Conservation (phyloP, 2,113 vertebrate species). For the Tragelaphus strepsiceros region DNA sequence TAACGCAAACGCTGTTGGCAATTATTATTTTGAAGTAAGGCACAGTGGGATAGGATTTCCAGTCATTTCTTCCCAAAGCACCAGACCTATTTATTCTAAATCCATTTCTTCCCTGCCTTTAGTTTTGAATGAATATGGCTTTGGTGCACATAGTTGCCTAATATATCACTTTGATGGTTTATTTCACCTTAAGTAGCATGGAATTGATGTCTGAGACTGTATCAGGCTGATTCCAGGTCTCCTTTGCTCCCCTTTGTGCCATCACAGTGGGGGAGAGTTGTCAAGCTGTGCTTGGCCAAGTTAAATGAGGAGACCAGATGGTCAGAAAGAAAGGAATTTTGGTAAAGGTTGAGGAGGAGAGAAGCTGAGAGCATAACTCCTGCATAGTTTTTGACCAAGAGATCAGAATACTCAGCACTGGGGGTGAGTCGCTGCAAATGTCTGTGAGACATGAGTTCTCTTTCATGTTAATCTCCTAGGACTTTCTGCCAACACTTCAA, state of each 20-base stretch:
- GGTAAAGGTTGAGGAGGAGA: conserved; percentile 33
- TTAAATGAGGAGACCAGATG: conserved; percentile 70
- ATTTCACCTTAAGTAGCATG: conserved; percentile 48
- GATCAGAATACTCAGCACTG: not conserved
- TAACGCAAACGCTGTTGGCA: not conserved
- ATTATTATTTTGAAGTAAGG: not conserved
- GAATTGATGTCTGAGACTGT: conserved; percentile 41
- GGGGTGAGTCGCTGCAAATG: not conserved
- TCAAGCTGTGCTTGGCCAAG: conserved; percentile 60
- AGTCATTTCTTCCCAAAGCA: conserved; percentile 30
- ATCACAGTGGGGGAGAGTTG: conserved; percentile 13
- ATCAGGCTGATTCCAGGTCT: conserved; percentile 10
- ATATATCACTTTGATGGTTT: conserved; percentile 59
- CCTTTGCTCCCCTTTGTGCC: conserved; percentile 49
- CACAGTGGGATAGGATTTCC: not conserved
- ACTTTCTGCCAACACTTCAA: conserved; percentile 13
- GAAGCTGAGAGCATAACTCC: conserved; percentile 9
- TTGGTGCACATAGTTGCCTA: not conserved
- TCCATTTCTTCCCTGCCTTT: conserved; percentile 36
- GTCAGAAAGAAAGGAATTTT: conserved; percentile 54
- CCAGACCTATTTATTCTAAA: not conserved
- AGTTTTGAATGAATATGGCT: conserved; percentile 10
- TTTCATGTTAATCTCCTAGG: conserved; percentile 9
- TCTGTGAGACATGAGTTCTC: not conserved
- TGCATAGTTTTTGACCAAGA: conserved; percentile 31